phyloP scores from a whole-genome alignment of 92 coral and sea anemone genomes.

The Zoanthus gigantus region DNA sequence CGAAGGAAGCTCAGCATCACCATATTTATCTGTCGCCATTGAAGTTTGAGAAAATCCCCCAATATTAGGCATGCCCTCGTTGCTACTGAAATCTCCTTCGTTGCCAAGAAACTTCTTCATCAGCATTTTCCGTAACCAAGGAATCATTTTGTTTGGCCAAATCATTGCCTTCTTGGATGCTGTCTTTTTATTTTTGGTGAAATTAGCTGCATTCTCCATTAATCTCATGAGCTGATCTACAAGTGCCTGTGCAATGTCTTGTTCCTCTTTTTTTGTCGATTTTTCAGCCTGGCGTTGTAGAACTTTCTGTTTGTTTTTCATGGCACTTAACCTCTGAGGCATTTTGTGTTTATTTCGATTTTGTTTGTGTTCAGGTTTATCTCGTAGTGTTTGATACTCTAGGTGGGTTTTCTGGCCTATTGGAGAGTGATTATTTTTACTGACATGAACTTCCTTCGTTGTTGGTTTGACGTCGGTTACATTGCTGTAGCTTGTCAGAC shows the following conservation, averaged over 20 bases:
- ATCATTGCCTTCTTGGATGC: conserved; percentile 87
- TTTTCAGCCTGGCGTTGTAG: neutral
- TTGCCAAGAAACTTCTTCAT: conserved; percentile 65
- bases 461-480: neutral
- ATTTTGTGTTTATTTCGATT: neutral
- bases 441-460: neutral
- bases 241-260: conserved; percentile 31
- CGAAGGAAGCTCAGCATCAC: conserved; percentile 39
- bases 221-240: conserved; percentile 28
- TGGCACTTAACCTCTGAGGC: neutral
- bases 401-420: neutral
- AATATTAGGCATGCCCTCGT: neutral
- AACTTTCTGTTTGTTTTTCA: neutral
- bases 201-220: conserved; percentile 9
- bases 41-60: neutral
- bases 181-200: neutral
- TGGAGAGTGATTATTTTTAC: neutral
- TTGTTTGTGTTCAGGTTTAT: neutral
- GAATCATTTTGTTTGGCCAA: conserved; percentile 94
- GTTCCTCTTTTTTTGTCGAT: conserved; percentile 3
- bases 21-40: neutral
- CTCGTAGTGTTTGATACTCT: neutral
- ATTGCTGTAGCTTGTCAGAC: neutral
- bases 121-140: conserved; percentile 74
- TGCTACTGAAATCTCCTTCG: neutral